phyloP scores from a whole-genome alignment of 2,113 vertebrate genomes.

The Siphamia tubifer region DNA sequence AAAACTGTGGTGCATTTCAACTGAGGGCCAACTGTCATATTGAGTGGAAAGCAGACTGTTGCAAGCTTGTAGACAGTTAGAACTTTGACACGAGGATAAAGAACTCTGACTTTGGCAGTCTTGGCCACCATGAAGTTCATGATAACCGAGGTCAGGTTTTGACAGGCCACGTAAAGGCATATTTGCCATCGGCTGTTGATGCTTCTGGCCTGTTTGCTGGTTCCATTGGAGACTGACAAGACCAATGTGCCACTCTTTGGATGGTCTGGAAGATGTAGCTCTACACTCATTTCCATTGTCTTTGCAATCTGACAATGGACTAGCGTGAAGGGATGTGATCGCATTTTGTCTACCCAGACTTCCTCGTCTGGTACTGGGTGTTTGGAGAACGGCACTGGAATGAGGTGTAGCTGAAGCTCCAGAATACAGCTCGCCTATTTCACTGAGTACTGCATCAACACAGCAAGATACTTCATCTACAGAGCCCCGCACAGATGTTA shows the following conservation, averaged over 20 bases:
- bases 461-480: constrained; percentile 96
- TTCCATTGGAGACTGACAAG: constrained; percentile 7
- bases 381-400: constrained; percentile 59
- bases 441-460: constrained; percentile 91
- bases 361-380: constrained; percentile 42
- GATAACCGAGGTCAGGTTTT: constrained; percentile 31
- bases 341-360: constrained; percentile 67
- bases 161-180: not conserved
- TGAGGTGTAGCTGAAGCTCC: constrained; percentile 50
- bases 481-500: constrained; percentile 90
- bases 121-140: constrained; percentile 39
- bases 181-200: constrained; percentile 32
- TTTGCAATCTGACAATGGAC: constrained; percentile 34
- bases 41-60: constrained; percentile 30
- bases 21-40: constrained; percentile 44
- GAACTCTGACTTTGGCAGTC: constrained; percentile 74
- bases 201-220: constrained; percentile 9
- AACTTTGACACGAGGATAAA: constrained; percentile 70
- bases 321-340: constrained; percentile 33
- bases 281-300: constrained; percentile 25
- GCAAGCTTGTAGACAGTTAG: constrained; percentile 40
- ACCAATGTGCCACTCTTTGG: constrained; percentile 23
- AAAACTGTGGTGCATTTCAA: constrained; percentile 51
- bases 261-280: constrained; percentile 1
- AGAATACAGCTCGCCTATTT: constrained; percentile 90